These are phyloP conservation scores for Lucinisca nassula DNA, from an alignment of 2,888 invertebrate genomes.

Conservation along the genomic window DNA sequence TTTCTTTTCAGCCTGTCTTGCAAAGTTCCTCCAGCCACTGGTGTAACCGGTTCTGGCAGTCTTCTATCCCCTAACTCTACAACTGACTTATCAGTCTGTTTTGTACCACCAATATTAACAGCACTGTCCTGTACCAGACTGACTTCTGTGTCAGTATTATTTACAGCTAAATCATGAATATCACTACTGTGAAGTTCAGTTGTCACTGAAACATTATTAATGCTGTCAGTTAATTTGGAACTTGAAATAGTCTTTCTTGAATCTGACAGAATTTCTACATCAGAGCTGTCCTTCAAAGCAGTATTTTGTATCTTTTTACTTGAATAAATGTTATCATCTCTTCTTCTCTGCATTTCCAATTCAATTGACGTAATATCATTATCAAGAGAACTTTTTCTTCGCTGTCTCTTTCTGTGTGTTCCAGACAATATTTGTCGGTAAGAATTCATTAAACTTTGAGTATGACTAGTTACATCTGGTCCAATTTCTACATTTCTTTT, in stretches of 20 bases:
- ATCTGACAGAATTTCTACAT: neutral
- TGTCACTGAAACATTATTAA: neutral
- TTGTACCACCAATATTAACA: conserved; percentile 5
- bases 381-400: conserved; percentile 33
- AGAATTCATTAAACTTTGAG: conserved; percentile 28
- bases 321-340: too few relatives aligned
- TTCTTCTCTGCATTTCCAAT: conserved; percentile 37
- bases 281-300: neutral
- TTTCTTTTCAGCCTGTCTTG: conserved; percentile 76
- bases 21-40: conserved; percentile 59
- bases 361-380: conserved; percentile 52
- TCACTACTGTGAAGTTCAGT: neutral
- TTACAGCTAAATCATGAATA: neutral
- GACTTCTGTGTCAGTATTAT: neutral
- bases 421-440: neutral
- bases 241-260: neutral
- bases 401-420: neutral
- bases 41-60: conserved; percentile 12
- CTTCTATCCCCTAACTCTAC: neutral
- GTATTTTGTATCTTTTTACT: neutral
- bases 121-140: conserved; percentile 19
- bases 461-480: conserved; percentile 43
- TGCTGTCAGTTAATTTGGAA: neutral
- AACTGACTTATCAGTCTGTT: neutral
- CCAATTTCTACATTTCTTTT: neutral